Conservation (phyloP, 2,888 invertebrate species). For the Cabera pusaria region DNA sequence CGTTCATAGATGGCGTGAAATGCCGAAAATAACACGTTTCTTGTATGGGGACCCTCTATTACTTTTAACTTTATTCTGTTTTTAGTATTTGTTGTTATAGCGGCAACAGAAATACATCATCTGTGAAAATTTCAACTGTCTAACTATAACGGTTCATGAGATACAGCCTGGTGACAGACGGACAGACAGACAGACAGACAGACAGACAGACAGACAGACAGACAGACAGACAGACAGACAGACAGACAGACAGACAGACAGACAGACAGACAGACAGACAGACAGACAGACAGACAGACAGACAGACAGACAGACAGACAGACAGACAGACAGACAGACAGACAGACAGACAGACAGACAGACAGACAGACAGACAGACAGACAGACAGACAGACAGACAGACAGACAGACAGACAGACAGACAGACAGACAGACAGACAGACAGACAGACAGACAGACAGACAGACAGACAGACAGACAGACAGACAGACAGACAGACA, state of each 20-base stretch:
- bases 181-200: too few relatives aligned
- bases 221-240: conserved; percentile 25
- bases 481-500: conserved; percentile 32
- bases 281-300: conserved; percentile 32
- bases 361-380: conserved; percentile 32
- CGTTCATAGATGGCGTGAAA: too few relatives aligned
- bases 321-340: conserved; percentile 32
- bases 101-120: too few relatives aligned
- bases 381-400: conserved; percentile 29
- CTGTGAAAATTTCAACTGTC: too few relatives aligned
- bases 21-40: too few relatives aligned
- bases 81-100: too few relatives aligned
- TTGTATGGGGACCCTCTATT: too few relatives aligned
- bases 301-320: conserved; percentile 31
- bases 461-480: conserved; percentile 32
- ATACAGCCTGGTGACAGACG: too few relatives aligned
- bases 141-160: too few relatives aligned
- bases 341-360: conserved; percentile 32
- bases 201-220: too few relatives aligned
- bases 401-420: conserved; percentile 30
- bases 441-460: conserved; percentile 31
- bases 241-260: conserved; percentile 27
- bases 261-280: conserved; percentile 30
- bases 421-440: conserved; percentile 32
- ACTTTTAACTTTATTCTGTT: too few relatives aligned